Evolutionary conservation across 2,888 invertebrate species (phyloP).

Genomic region (Athalia cordata): DNA sequence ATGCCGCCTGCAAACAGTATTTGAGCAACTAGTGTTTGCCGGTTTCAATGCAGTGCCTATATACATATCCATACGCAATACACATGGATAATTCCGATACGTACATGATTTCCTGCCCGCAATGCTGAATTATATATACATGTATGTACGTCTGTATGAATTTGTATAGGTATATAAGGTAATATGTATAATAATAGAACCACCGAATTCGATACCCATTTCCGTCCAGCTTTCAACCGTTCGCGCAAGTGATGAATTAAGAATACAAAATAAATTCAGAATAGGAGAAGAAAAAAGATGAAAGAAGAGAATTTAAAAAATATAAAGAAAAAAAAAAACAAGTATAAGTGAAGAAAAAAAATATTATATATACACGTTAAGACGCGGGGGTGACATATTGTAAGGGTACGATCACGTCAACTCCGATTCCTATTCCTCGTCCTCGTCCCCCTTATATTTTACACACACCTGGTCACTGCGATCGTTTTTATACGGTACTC

Average conservation of each 20-base stretch:
- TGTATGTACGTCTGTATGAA: not conserved
- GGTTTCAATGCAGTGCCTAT: no score
- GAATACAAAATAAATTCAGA: conserved; percentile 4
- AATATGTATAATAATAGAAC: not conserved
- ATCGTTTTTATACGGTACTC: conserved; percentile 3
- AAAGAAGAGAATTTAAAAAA: conserved; percentile 5
- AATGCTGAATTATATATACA: no score
- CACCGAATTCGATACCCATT: conserved; percentile 25
- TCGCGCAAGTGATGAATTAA: conserved; percentile 7
- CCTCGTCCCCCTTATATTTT: conserved; percentile 1
- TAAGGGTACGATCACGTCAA: conserved; percentile 5
- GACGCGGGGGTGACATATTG: conserved; percentile 35
- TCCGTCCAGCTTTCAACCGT: conserved; percentile 6
- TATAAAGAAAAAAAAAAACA: not conserved
- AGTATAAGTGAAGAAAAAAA: not conserved
- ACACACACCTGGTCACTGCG: conserved; percentile 26
- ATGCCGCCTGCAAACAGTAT: no score
- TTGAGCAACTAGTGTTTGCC: no score
- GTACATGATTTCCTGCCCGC: no score
- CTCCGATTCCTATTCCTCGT: not conserved
- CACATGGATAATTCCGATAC: no score
- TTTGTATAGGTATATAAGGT: not conserved
- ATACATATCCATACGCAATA: no score
- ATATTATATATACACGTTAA: not conserved
- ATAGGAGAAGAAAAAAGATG: not conserved